Conservation (phyloP, 2,797 vertebrate species). For the Tokudaia muenninki region DNA sequence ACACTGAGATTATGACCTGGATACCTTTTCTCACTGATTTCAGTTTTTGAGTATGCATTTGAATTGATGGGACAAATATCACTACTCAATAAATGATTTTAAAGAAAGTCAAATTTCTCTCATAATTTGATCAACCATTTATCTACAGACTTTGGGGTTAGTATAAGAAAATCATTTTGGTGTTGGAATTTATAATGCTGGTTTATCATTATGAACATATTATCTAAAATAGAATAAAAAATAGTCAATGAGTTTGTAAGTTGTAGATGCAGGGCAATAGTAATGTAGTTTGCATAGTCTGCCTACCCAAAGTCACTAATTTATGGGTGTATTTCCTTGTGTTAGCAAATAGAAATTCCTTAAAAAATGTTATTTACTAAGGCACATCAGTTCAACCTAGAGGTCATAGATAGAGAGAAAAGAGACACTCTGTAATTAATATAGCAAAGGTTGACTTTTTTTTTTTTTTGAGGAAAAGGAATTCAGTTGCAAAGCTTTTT, state of each 20-base stretch:
- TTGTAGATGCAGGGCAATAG: neutral
- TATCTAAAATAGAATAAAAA: constrained; percentile 22
- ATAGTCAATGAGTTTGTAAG: neutral
- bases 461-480: constrained; percentile 41
- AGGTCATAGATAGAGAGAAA: neutral
- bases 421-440: neutral
- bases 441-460: neutral
- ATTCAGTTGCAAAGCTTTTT: constrained; percentile 19
- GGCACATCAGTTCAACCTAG: neutral
- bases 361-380: neutral
- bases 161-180: neutral
- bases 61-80: constrained; percentile 46
- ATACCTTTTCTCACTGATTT: neutral
- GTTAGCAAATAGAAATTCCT: neutral
- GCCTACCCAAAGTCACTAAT: neutral
- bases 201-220: constrained; percentile 1
- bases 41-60: neutral
- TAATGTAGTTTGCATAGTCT: neutral
- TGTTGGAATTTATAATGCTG: constrained; percentile 49
- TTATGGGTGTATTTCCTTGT: neutral
- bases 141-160: neutral
- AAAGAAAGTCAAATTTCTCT: constrained; percentile 29
- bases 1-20: neutral
- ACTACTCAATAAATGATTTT: neutral
- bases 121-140: neutral